Percentiles rank a stretch among this genome's conserved stretches.
These are phyloP conservation scores for Tetranychus truncatus DNA, from an alignment of 2,888 invertebrate genomes.

Conservation along the genomic window DNA sequence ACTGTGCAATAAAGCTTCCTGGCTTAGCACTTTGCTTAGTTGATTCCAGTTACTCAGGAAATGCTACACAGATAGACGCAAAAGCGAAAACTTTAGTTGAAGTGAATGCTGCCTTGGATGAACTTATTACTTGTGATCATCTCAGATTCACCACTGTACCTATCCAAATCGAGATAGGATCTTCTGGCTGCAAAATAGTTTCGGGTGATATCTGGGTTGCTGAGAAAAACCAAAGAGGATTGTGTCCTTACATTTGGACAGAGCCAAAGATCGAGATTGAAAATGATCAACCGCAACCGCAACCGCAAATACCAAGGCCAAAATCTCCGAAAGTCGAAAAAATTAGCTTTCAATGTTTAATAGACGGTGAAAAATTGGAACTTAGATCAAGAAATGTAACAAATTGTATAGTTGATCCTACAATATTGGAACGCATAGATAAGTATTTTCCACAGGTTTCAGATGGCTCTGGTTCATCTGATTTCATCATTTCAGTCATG, in stretches of 20 bases:
- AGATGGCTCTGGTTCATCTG: background rate
- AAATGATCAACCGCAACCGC: background rate
- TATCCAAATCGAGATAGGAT: constrained; percentile 16
- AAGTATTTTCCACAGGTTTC: constrained; percentile 13
- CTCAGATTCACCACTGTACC: background rate
- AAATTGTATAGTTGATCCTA: constrained; percentile 19
- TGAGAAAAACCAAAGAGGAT: constrained; percentile 12
- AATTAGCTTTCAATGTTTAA: constrained; percentile 10
- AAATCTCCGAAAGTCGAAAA: background rate
- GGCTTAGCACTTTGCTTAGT: constrained; percentile 20
- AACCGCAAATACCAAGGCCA: background rate
- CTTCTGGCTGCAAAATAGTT: background rate
- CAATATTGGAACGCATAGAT: constrained; percentile 20
- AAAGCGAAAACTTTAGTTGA: background rate
- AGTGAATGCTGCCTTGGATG: background rate
- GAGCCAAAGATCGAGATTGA: background rate
- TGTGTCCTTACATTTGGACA: background rate
- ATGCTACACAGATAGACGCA: background rate
- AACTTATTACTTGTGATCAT: background rate
- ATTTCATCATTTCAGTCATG: background rate
- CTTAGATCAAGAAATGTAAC: constrained; percentile 6
- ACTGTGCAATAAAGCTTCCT: constrained; percentile 21
- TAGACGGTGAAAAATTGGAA: background rate
- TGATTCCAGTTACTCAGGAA: background rate
- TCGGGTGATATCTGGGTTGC: constrained; percentile 17